Evolutionary conservation across 2,888 invertebrate species (phyloP).

Genomic region (Boloria selene): DNA sequence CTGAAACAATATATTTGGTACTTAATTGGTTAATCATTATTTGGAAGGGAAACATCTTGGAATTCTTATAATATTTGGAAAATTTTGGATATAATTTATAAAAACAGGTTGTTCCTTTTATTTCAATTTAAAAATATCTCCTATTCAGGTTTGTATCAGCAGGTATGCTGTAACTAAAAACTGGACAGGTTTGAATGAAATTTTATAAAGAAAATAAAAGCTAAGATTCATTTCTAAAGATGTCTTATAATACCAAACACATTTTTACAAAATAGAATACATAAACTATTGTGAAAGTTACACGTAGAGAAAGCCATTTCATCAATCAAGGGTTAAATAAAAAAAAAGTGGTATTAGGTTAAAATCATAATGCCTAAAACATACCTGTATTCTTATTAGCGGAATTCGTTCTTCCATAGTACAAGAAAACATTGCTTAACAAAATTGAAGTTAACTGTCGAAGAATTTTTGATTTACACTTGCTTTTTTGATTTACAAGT

Average conservation of each 20-base stretch:
- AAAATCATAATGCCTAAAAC: constrained; percentile 41
- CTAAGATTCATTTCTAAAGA: not conserved
- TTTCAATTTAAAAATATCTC: too few species aligned
- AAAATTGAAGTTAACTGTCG: not conserved
- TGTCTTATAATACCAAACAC: too few species aligned
- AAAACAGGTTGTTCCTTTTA: too few species aligned
- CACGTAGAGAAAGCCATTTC: too few species aligned
- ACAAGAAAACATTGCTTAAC: constrained; percentile 35
- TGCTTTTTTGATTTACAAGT: constrained; percentile 27
- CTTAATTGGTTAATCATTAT: not conserved
- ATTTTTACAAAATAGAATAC: too few species aligned
- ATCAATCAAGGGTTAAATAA: not conserved
- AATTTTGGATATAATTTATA: not conserved
- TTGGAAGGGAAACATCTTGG: not conserved
- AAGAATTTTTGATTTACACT: not conserved
- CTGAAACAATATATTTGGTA: constrained; percentile 51
- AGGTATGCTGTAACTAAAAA: too few species aligned
- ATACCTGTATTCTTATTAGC: constrained; percentile 76
- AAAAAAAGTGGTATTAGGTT: not conserved
- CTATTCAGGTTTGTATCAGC: too few species aligned
- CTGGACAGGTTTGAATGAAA: too few species aligned
- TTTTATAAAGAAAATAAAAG: not conserved
- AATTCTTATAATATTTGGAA: not conserved
- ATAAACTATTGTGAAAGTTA: too few species aligned
- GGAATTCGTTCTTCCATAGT: constrained; percentile 70